Base-by-base conservation (phyloP, 2,797 vertebrate genomes). In the Typhlichthys eigenmanni region DNA sequence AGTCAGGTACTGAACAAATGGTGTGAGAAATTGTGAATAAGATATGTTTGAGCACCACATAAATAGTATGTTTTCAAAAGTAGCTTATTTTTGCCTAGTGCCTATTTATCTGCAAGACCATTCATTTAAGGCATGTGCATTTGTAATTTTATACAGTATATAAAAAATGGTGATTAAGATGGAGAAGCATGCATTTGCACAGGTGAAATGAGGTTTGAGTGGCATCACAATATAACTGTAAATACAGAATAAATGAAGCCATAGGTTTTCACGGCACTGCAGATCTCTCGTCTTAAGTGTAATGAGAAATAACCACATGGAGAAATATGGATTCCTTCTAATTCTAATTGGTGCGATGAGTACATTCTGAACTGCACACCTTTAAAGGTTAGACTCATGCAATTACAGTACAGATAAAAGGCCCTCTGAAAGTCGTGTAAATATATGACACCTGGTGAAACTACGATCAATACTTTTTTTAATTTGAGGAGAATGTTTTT, bases 241-340 rank as follows among this genome's bases (percentile, higher is more conserved):
- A 82, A 88, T 80, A 82, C 78, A 29, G 24, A 29, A 29, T 29
- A 29, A 29, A 29, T 29, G 4, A 29, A 29, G 24, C 24, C 24
- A 29, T 29, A 29, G 24, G 24, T 29, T 3, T 29, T 29, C 24
- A 29, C 0, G 24, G 24, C 24, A 29, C 24, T 29, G 24, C 88
- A 69, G 65, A 86, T 81, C 81, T 77, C 68, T 76, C 47, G 73
- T 79, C 83, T 78, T 74, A 80, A 86, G 76, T 81, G 73, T 72
- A 67, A 56, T 75, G 64, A 80, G 75, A 67, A 82, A 80, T 81
- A 56, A 75, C 54, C n/a, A 53, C 74, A 61, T 68, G 64, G 49
- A 9, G 53, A 73, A 63, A 63, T 0, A 24, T 63, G 55, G 48
- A 75, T 52, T 55, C 55, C 55, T 67, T 29, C 24, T 29, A 29